Base-by-base conservation (phyloP, 2,797 vertebrate species). In the Myiotriccus ornatus region DNA sequence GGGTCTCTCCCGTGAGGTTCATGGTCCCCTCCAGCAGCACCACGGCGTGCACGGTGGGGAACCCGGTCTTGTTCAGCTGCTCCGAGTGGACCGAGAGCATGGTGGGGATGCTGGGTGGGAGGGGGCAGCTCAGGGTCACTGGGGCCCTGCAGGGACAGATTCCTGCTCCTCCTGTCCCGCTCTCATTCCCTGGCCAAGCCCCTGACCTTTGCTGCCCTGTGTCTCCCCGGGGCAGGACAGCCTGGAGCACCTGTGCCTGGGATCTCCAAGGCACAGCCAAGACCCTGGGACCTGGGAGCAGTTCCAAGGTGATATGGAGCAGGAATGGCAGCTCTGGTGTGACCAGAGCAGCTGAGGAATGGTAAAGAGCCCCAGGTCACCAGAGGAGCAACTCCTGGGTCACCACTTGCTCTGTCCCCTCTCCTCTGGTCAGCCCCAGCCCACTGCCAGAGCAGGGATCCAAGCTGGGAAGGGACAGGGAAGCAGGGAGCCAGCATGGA, bases 21-120 rank as follows among this genome's bases (percentile, higher is more conserved):
- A 99, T 99, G 93, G 99, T 99, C 8, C 99, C 99, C 93, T 99
- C 99, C 63, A 99, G 98, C 98, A 99, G 98, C 89, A 99, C 98
- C 93, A 99, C 98, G 0, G 99, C 99, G 0, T 99, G 99, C 60
- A 99, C 97, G 0, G 99, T 99, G 37, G 99, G 99, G 97, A 99
- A 99, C 75, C 98, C 98, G 0, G 98, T 98, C 85, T 98, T 98
- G 49, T 98, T 96, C 25, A 97, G 98, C 60, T 98, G 98, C 83
- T 99, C 98, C 0, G 98, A 96, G 91, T 98, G 98, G 59, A 98
- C 96, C 0, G 98, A 98, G 56, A 99, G 97, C 99, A 99, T 99
- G 69, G 97, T 96, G 53, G 99, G 99, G 93, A 99, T 98, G 93
- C 99, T 99, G 91, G 25, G 27, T 12, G 37, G 39, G 41, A 87